Evolutionary conservation across 2,113 vertebrate genomes (phyloP).

Genomic region (Hippopotamus amphibius): DNA sequence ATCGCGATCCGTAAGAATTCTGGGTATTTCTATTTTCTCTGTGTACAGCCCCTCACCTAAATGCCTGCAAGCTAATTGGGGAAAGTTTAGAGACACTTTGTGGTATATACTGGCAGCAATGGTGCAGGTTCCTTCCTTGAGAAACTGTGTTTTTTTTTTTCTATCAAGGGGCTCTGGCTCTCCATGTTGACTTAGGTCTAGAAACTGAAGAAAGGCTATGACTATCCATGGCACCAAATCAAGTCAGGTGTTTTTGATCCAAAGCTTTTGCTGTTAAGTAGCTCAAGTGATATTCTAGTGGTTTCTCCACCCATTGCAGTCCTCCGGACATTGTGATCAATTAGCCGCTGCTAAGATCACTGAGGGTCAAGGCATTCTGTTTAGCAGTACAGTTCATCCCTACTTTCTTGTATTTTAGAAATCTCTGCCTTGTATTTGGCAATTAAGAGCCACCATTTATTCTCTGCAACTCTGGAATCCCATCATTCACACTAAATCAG

Average conservation of each 20-base stretch:
- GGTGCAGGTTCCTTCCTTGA: background rate
- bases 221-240: background rate
- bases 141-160: background rate
- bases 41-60: background rate
- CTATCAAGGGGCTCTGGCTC: background rate
- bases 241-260: background rate
- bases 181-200: background rate
- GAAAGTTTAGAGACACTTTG: background rate
- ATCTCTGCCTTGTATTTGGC: background rate
- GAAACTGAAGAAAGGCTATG: background rate
- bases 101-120: background rate
- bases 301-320: background rate
- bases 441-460: background rate
- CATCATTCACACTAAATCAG: background rate
- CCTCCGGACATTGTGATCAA: background rate
- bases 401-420: background rate
- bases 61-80: rapidly evolving
- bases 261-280: background rate
- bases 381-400: background rate
- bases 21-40: background rate
- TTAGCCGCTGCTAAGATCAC: background rate
- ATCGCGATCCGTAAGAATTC: background rate
- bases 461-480: background rate
- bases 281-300: background rate
- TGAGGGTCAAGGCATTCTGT: background rate